Base-by-base conservation (phyloP, 2,797 vertebrate species). In the Allobates femoralis region DNA sequence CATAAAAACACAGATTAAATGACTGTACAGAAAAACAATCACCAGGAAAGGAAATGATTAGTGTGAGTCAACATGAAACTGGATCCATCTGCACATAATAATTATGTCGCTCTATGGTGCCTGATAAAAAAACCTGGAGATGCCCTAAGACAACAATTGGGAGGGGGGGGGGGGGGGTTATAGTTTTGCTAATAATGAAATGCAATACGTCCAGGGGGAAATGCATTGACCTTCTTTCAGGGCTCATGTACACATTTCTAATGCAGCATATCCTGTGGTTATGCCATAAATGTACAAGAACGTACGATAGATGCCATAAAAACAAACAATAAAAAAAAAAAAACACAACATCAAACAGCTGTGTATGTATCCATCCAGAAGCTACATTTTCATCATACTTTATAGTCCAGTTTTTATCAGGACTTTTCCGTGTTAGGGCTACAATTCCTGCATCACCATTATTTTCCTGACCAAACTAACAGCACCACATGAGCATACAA, bases 11-110 rank as follows among this genome's bases (percentile, higher is more conserved):
- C 28, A 76, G 50, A 50, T 76, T 28, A 56, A n/a, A 46, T n/a
- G 11, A 32, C 50, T 30, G 50, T 21, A 56, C 14, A 53, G 18
- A 56, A 19, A 10, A 77, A 28, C 32, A 34, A 58, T 6, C 74
- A 77, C 51, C 28, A 34, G 53, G 53, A 53, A 58, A 32, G 30
- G 30, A 58, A 58, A 58, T 58, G 28, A 78, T 58, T 30, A 78
- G 32, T 19, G 32, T 69, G 28, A 67, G 64, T 32, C 64, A 77
- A 78, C 74, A 77, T 16, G 53, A 34, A 78, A 78, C 19, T 56
- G 55, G 30, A 78, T 78, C 77, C 77, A 79, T 79, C 32, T 46
- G 77, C 15, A 62, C 32, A 62, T 37, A 46, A 37, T 79, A 62
- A 79, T 46, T 62, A 41, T 37, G 19, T 69, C 7, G 18, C 10